A percentile compares a stretch with the other conserved stretches of the same genome.
Evolutionary conservation across 2,113 vertebrate species (phyloP).

Genomic region (Pelecanus crispus): DNA sequence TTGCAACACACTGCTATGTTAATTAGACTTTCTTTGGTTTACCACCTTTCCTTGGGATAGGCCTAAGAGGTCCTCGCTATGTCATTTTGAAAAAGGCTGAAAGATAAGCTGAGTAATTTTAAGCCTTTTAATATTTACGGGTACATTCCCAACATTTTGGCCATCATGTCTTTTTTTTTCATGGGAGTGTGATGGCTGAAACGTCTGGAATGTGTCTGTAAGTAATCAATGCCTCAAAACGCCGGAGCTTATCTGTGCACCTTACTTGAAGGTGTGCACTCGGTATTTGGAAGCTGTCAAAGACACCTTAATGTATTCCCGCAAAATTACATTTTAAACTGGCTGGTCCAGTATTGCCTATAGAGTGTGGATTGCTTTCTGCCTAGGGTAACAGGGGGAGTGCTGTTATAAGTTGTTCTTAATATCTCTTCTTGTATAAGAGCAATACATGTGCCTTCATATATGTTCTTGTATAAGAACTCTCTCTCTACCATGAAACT

Average conservation of each 20-base stretch:
- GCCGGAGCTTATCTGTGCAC: neutral
- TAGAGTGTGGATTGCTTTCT: neutral
- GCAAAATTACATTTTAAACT: neutral
- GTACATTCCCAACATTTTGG: constrained; percentile 45
- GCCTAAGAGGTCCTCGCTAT: neutral
- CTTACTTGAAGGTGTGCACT: neutral
- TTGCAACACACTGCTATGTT: neutral
- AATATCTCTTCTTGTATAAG: neutral
- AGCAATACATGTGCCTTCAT: neutral
- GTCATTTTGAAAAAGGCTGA: neutral
- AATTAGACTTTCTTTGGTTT: neutral
- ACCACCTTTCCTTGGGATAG: neutral
- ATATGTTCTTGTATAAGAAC: neutral
- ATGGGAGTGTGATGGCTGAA: neutral
- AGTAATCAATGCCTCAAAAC: constrained; percentile 9
- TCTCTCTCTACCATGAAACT: neutral
- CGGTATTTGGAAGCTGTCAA: neutral
- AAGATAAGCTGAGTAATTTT: constrained; percentile 35
- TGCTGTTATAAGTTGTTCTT: neutral
- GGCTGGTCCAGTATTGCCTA: too few relatives aligned
- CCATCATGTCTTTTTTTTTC: neutral
- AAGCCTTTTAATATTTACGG: constrained; percentile 44
- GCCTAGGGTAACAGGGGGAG: neutral
- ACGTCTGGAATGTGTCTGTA: constrained; percentile 15
- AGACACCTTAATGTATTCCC: neutral